Evolutionary conservation across 2,113 vertebrate genomes (phyloP).

Genomic region (Scolopax mira): DNA sequence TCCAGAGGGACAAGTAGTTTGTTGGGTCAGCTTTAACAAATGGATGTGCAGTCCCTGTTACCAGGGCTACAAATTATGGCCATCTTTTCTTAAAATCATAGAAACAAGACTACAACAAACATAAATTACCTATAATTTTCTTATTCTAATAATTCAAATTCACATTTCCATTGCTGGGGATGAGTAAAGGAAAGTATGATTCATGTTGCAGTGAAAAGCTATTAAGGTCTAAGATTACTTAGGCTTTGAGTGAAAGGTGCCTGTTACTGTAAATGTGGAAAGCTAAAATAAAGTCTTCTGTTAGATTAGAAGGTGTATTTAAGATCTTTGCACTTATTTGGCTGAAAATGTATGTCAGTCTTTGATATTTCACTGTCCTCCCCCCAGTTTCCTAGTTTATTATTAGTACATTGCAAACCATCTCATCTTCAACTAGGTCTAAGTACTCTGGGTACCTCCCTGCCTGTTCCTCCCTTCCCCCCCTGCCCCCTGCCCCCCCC

Average conservation of each 20-base stretch:
- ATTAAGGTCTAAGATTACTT: constrained; percentile 43
- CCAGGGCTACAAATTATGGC: constrained; percentile 58
- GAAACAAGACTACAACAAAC: constrained; percentile 64
- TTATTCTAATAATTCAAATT: constrained; percentile 65
- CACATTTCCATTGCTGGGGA: constrained; percentile 33
- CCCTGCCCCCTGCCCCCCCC: no score
- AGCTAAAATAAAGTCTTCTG: background rate
- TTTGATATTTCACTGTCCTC: background rate
- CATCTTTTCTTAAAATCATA: constrained; percentile 55
- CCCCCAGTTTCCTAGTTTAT: background rate
- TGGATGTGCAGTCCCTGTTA: constrained; percentile 36
- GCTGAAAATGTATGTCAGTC: background rate
- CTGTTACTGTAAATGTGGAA: constrained; percentile 26
- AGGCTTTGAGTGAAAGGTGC: constrained; percentile 52
- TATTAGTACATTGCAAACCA: background rate
- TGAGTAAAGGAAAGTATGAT: constrained; percentile 37
- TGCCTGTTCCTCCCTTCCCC: no score
- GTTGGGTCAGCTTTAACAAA: constrained; percentile 21
- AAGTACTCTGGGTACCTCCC: background rate
- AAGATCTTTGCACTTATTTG: background rate
- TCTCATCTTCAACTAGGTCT: background rate
- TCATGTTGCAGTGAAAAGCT: constrained; percentile 13
- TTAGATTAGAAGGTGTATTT: background rate
- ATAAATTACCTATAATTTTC: constrained; percentile 70
- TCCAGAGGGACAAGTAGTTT: background rate